These are phyloP conservation scores for Silurus meridionalis DNA, from an alignment of 2,113 vertebrate species.

Conservation along the genomic window DNA sequence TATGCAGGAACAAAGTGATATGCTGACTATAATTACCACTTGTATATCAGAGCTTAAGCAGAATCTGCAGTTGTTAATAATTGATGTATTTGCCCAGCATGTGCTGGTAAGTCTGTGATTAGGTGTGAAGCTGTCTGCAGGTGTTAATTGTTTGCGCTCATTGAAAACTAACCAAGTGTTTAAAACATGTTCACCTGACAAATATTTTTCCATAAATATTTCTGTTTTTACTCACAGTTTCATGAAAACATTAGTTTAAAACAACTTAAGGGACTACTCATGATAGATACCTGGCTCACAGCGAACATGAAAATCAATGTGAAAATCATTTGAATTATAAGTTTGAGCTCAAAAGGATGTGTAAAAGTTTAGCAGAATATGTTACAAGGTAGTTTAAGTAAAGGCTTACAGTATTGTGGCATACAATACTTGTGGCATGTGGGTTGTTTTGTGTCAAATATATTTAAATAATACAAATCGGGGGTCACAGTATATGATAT, in stretches of 20 bases:
- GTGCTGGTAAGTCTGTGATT: neutral
- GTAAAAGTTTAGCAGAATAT: neutral
- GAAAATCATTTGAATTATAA: neutral
- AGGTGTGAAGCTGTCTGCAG: neutral
- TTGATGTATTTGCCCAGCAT: neutral
- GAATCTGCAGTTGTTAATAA: neutral
- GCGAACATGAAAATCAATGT: neutral
- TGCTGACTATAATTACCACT: neutral
- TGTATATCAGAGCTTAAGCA: neutral
- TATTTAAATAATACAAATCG: neutral
- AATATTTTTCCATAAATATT: too few relatives aligned
- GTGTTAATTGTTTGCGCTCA: neutral
- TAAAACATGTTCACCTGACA: neutral
- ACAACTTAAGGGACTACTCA: neutral
- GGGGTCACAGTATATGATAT: neutral
- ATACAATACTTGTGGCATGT: too few relatives aligned
- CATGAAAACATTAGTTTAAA: neutral
- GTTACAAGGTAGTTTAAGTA: neutral
- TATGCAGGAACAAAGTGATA: slow-evolving; percentile 15
- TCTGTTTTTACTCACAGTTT: neutral
- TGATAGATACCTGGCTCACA: neutral
- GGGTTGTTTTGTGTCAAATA: neutral
- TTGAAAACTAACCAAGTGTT: neutral
- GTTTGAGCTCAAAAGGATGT: neutral
- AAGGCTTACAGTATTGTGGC: neutral